These are phyloP conservation scores for Campylomormyrus numenius DNA, from an alignment of 2,113 vertebrate species.

Conservation along the genomic window DNA sequence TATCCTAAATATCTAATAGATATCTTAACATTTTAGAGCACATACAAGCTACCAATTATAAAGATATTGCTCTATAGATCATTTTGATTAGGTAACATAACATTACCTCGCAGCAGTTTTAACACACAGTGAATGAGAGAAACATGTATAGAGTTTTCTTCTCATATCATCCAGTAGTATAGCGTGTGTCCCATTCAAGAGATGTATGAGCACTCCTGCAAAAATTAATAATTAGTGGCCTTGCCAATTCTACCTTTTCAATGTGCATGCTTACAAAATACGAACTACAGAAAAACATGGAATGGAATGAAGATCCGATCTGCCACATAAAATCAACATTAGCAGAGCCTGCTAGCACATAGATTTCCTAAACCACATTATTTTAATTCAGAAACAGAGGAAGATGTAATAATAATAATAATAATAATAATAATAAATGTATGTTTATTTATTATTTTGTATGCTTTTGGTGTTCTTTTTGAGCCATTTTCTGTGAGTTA, in stretches of 20 bases:
- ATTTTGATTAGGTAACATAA: background rate
- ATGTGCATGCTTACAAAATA: background rate
- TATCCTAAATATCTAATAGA: background rate
- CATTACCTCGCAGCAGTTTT: background rate
- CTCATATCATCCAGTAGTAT: background rate
- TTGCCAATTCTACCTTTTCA: background rate
- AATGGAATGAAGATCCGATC: background rate
- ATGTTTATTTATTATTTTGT: background rate
- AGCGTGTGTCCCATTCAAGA: background rate
- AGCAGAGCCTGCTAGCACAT: background rate
- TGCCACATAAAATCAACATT: background rate
- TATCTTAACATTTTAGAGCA: background rate
- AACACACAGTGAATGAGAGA: background rate
- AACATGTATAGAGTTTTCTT: background rate
- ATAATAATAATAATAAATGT: background rate
- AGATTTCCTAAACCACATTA: background rate
- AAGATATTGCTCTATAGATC: background rate
- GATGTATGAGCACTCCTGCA: background rate
- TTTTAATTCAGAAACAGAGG: background rate
- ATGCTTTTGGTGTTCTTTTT: background rate
- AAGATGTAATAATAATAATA: background rate
- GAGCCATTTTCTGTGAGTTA: background rate
- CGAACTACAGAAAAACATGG: background rate
- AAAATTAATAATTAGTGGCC: background rate
- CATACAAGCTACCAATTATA: background rate